Evolutionary conservation across 2,888 invertebrate species (phyloP), one percentile per base, ranked within the genome.

Genomic region (Electrophaes corylata): DNA sequence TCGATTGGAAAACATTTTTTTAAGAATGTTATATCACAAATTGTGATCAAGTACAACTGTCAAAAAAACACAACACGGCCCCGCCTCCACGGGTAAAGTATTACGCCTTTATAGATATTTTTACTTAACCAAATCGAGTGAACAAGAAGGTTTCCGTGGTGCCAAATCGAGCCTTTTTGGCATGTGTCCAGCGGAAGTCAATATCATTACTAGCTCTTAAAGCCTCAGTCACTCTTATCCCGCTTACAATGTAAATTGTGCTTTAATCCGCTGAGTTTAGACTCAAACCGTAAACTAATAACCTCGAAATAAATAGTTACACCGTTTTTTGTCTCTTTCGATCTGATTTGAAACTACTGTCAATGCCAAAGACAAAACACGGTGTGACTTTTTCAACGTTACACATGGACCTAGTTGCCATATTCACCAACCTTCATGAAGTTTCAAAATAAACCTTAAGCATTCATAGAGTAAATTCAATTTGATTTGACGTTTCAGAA

Each of bases 121-220:
- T 52, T 57, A 57, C 52, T 52, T 41, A 52, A 48, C 57, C 57
- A 47, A 57, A 57, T 58, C 43, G 52, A 44, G 26, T 49, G 44
- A 19, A 54, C 49, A 49, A 49, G 46, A 46, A 48, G 54, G 16
- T 33, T 40, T 19, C 40, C 18, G 52, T 29, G 54, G 49, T 41
- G 54, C 53, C 53, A 54, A 59, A 59, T 53, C 40, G 58, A n/a
- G 26, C 45, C 44, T 58, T 53, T 45, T 53, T 59, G 58, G 58
- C 58, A 12, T 31, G n/a, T 45, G 54, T 40, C 58, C 58, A 59
- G 54, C 14, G 35, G 40, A 54, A 59, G 40, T 54, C 58, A 54
- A 59, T 59, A 59, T 40, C 53, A 54, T 59, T 54, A 59, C 58
- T 40, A 37, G 33, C 2, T 19, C 35, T 16, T 11, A 8, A 31